Evolutionary conservation across 2,888 invertebrate genomes (phyloP).

Genomic region (Cyaniris semiargus): DNA sequence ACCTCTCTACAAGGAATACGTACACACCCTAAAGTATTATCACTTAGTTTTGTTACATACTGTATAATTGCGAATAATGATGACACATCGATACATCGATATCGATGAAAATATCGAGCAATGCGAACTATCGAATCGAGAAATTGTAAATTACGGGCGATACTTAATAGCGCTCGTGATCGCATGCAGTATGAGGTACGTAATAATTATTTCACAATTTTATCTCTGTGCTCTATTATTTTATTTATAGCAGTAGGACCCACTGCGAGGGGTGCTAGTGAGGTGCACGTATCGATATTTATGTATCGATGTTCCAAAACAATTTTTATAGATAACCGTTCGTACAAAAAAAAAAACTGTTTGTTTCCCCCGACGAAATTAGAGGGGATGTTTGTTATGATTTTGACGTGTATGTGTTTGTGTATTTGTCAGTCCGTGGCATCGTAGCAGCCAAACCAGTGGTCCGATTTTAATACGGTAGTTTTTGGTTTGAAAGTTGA

Average conservation of each 20-base stretch:
- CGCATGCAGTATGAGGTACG: constrained; percentile 35
- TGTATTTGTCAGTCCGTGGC: background rate
- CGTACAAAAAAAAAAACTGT: background rate
- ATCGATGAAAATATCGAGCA: background rate
- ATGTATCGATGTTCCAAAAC: background rate
- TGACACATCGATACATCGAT: background rate
- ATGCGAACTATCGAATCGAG: background rate
- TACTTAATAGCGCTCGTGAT: constrained; percentile 37
- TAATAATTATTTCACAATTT: constrained; percentile 69
- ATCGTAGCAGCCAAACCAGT: background rate
- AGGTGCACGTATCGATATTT: constrained; percentile 35
- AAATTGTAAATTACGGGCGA: constrained; percentile 30
- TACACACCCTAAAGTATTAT: too few species aligned
- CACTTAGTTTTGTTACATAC: too few species aligned
- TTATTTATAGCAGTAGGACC: constrained; percentile 66
- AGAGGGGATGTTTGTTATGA: too few species aligned
- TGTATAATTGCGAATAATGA: too few species aligned
- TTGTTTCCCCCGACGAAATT: too few species aligned
- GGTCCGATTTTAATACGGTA: background rate
- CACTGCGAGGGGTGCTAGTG: constrained; percentile 52
- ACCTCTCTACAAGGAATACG: too few species aligned
- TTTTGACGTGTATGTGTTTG: background rate
- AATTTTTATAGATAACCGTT: background rate
- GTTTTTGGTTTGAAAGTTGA: too few species aligned
- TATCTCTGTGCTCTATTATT: constrained; percentile 62